phyloP scores from a whole-genome alignment of 2,797 vertebrate genomes.

The Diceros bicornis region DNA sequence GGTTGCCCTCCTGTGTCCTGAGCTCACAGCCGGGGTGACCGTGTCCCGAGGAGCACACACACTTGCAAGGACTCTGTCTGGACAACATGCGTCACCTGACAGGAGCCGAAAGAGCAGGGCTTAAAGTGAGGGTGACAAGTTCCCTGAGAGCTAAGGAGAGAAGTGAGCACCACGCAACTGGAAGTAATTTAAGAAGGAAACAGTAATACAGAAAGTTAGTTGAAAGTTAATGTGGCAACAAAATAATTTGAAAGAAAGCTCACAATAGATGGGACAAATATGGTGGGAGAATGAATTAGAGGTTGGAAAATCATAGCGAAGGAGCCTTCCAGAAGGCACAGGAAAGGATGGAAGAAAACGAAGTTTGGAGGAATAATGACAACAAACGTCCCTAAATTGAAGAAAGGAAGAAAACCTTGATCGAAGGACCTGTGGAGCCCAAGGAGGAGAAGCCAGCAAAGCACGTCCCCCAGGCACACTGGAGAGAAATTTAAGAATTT shows the following conservation, averaged over 20 bases:
- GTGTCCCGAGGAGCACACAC: fast-evolving
- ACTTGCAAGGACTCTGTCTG: not conserved
- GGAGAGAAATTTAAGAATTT: fast-evolving
- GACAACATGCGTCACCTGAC: fast-evolving
- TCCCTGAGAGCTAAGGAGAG: fast-evolving
- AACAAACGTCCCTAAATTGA: too few relatives aligned
- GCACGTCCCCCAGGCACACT: fast-evolving
- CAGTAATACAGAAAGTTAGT: fast-evolving
- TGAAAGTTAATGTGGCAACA: fast-evolving
- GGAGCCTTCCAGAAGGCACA: fast-evolving
- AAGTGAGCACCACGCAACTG: fast-evolving
- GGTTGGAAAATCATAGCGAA: fast-evolving
- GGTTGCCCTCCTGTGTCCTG: not conserved
- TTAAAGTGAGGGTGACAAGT: fast-evolving
- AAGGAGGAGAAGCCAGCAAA: not conserved
- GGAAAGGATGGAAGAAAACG: too few relatives aligned
- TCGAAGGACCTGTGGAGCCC: fast-evolving
- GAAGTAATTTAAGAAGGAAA: too few relatives aligned
- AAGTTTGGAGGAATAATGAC: not conserved
- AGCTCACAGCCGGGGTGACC: fast-evolving
- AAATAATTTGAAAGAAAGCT: not conserved
- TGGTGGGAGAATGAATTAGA: fast-evolving
- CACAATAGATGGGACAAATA: fast-evolving
- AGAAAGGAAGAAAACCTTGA: too few relatives aligned
- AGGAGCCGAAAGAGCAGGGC: fast-evolving